Conservation (phyloP, 2,797 vertebrate genomes). For the Enteromius trimaculatus region DNA sequence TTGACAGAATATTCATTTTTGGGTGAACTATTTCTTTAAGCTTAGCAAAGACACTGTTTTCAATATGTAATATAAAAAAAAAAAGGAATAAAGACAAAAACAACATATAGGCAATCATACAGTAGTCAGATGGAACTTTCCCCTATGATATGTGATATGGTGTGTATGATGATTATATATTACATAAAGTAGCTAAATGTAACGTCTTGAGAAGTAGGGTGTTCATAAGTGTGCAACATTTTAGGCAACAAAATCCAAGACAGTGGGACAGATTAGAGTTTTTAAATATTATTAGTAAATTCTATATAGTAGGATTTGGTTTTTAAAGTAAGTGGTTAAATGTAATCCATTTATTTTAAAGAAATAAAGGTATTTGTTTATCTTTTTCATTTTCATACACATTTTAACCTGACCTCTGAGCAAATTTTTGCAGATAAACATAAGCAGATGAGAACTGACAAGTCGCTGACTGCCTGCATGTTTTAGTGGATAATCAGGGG, state of each 20-base stretch:
- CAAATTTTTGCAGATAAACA: slow-evolving; percentile 21
- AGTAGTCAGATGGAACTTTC: background rate
- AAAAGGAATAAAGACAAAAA: background rate
- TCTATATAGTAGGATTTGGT: background rate
- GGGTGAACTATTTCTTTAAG: background rate
- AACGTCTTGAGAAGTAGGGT: background rate
- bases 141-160: background rate
- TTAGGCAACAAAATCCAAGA: background rate
- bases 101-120: background rate
- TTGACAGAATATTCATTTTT: no score
- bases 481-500: slow-evolving; percentile 37
- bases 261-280: background rate
- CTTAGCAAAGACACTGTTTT: background rate
- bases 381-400: background rate
- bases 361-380: background rate
- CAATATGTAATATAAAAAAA: background rate
- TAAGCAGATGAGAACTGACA: slow-evolving; percentile 43
- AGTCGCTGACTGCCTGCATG: slow-evolving; percentile 44
- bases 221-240: background rate
- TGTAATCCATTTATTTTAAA: background rate
- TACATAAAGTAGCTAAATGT: background rate
- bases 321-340: background rate
- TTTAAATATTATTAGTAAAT: no score
- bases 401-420: background rate
- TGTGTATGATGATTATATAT: background rate